A percentile compares a stretch with the other conserved stretches of the same genome.
phyloP scores from a whole-genome alignment of 2,797 vertebrate species.

The Centropyge bicolor region DNA sequence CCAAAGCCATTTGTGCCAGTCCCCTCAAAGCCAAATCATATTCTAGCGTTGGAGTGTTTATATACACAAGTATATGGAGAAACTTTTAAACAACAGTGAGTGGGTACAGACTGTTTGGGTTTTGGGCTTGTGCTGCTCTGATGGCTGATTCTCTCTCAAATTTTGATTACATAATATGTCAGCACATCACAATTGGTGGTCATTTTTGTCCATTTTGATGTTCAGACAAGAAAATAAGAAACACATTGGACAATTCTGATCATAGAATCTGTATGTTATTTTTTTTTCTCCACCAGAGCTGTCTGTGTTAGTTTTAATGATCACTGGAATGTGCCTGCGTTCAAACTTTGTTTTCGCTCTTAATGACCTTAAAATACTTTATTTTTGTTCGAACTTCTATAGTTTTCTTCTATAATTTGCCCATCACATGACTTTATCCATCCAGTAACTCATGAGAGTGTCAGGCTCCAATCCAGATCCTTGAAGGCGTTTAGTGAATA shows the following conservation, averaged over 20 bases:
- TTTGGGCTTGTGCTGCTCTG: constrained; percentile 76
- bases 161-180: constrained; percentile 83
- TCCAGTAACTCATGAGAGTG: constrained; percentile 53
- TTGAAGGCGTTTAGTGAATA: constrained; percentile 62
- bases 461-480: constrained; percentile 55
- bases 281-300: constrained; percentile 57
- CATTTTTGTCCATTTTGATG: constrained; percentile 84
- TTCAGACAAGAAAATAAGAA: constrained; percentile 82
- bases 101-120: constrained; percentile 83
- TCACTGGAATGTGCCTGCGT: constrained; percentile 54
- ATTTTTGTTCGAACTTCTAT: constrained; percentile 41
- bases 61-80: constrained; percentile 82
- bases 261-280: constrained; percentile 71
- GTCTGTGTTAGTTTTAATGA: constrained; percentile 77
- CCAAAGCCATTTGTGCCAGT: constrained; percentile 80
- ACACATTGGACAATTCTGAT: constrained; percentile 80
- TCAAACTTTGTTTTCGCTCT: constrained; percentile 56
- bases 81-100: constrained; percentile 83
- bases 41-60: constrained; percentile 83
- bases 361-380: constrained; percentile 37
- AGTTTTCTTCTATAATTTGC: constrained; percentile 40
- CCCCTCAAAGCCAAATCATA: constrained; percentile 82
- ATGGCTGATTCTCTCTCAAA: constrained; percentile 81
- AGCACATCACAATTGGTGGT: constrained; percentile 83
- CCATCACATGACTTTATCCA: constrained; percentile 1